Conservation (phyloP, 2,797 vertebrate species). For the Sylvia borin region DNA sequence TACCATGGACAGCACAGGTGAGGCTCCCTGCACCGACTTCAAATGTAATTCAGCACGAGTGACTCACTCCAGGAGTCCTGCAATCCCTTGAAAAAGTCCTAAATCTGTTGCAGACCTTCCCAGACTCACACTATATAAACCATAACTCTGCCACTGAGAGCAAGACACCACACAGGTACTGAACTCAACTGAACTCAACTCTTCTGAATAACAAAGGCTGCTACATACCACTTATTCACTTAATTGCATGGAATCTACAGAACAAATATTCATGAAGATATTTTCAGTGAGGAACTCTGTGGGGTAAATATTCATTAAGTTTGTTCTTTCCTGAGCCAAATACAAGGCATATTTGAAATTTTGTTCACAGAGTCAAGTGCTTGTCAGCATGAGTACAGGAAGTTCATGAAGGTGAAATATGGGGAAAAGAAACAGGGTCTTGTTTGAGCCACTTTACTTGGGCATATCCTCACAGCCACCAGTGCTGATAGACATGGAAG, state of each 20-base stretch:
- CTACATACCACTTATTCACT: background rate
- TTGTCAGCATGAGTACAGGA: background rate
- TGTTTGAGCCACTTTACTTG: background rate
- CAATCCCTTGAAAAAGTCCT: background rate
- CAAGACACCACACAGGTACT: background rate
- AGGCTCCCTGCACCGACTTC: background rate
- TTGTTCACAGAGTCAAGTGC: background rate
- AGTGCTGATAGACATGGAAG: background rate
- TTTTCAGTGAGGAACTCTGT: background rate
- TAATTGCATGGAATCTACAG: background rate
- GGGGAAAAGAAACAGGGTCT: background rate
- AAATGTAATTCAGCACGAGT: background rate
- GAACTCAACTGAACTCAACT: too few relatives aligned
- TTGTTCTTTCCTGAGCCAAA: background rate
- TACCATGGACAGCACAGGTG: background rate
- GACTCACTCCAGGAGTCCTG: background rate
- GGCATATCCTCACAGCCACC: background rate
- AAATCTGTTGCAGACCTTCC: background rate
- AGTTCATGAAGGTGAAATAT: background rate
- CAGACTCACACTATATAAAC: background rate
- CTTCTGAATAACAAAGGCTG: background rate
- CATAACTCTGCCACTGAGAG: too few relatives aligned
- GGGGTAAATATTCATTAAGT: background rate
- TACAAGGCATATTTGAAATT: background rate
- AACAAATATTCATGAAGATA: background rate